These are phyloP conservation scores for Cryptocephalus primarius DNA, from an alignment of 2,888 invertebrate species.

Conservation along the genomic window DNA sequence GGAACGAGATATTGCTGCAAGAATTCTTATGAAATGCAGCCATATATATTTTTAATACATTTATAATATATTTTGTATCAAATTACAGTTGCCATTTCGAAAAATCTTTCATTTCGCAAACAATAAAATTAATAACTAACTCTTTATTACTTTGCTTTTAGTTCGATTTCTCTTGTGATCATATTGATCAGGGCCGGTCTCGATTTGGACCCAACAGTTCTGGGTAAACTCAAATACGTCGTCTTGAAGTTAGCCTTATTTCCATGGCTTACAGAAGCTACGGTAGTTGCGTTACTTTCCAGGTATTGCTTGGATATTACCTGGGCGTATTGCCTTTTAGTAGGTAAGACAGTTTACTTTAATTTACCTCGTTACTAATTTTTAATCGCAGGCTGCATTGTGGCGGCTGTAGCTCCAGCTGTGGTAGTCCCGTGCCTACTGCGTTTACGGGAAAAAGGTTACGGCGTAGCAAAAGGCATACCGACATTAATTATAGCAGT, in stretches of 20 bases:
- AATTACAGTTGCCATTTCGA: no score
- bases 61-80: no score
- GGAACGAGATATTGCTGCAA: no score
- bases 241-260: slow-evolving; percentile 75
- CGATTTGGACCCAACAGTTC: slow-evolving; percentile 79
- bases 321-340: slow-evolving; percentile 73
- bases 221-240: slow-evolving; percentile 71
- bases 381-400: slow-evolving; percentile 50
- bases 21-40: no score
- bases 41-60: no score
- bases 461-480: slow-evolving; percentile 89
- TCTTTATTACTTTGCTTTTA: slow-evolving; percentile 35
- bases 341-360: slow-evolving; percentile 36
- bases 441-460: slow-evolving; percentile 71
- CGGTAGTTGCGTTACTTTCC: slow-evolving; percentile 55
- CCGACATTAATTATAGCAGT: slow-evolving; percentile 93
- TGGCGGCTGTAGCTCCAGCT: slow-evolving; percentile 92
- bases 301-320: slow-evolving; percentile 69
- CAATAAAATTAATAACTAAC: no score
- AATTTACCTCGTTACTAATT: no score
- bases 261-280: slow-evolving; percentile 77
- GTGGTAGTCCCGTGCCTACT: slow-evolving; percentile 94
- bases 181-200: slow-evolving; percentile 88
- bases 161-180: slow-evolving; percentile 83
- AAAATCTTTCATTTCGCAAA: no score